Evolutionary conservation across 2,113 vertebrate species (phyloP).

Genomic region (Dipodomys stephensi): DNA sequence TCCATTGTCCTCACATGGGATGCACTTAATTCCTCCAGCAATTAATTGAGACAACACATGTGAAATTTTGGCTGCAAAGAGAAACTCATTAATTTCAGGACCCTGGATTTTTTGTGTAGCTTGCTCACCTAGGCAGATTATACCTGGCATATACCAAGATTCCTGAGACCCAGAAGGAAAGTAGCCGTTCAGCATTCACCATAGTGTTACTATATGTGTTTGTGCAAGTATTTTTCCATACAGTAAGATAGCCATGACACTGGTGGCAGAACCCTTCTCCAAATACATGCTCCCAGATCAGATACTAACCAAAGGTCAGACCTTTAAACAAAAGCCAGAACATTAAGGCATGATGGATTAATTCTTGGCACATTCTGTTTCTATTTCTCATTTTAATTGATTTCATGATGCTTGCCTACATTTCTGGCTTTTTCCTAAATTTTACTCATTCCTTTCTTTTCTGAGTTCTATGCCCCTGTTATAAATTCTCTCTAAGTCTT

Average conservation of each 20-base stretch:
- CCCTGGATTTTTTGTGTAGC: neutral
- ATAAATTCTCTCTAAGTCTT: neutral
- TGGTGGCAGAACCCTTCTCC: neutral
- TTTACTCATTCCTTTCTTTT: neutral
- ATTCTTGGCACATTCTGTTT: neutral
- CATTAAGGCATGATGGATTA: neutral
- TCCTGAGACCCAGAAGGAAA: neutral
- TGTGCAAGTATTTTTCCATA: neutral
- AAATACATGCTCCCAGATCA: neutral
- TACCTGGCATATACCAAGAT: neutral
- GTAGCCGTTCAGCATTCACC: neutral
- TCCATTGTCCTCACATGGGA: neutral
- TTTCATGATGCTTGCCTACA: neutral
- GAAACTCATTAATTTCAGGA: neutral
- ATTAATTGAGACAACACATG: neutral
- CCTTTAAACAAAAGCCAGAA: neutral
- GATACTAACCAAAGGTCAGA: no score
- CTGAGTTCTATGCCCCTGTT: neutral
- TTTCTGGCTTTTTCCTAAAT: neutral
- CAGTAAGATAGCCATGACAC: neutral
- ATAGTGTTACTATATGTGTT: neutral
- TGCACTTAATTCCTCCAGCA: neutral
- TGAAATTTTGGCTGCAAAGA: neutral
- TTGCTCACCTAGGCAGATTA: neutral
- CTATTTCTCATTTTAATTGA: neutral